A percentile compares a stretch with the other conserved stretches of the same genome.
phyloP scores from a whole-genome alignment of 2,888 invertebrate species.

The Exocentrus adspersus region DNA sequence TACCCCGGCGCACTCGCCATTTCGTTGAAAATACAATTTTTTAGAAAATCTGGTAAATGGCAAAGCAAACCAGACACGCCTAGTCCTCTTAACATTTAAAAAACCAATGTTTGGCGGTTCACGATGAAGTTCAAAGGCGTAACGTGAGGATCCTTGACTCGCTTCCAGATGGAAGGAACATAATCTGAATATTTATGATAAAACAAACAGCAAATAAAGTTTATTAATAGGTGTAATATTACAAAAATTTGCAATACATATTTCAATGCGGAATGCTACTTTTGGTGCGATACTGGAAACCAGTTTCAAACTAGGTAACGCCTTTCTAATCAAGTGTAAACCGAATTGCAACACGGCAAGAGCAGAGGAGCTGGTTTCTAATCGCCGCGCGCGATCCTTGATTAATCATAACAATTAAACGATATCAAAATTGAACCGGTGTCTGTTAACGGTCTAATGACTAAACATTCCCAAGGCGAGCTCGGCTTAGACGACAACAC shows the following conservation, averaged over 20 bases:
- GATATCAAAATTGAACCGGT: neutral
- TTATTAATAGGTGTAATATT: conserved; percentile 12
- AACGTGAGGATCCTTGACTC: conserved; percentile 29
- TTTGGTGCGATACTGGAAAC: neutral
- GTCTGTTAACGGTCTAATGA: conserved; percentile 3
- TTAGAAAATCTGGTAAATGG: too few species aligned
- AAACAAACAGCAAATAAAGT: conserved; percentile 26
- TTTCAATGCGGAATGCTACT: too few species aligned
- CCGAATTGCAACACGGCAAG: neutral
- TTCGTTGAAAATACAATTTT: too few species aligned
- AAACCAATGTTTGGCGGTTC: conserved; percentile 8
- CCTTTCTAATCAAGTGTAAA: too few species aligned
- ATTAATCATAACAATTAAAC: conserved; percentile 11
- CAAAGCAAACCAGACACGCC: too few species aligned
- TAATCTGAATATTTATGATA: conserved; percentile 26
- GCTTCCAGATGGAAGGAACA: conserved; percentile 30
- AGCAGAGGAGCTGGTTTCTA: neutral
- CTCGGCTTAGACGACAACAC: too few species aligned
- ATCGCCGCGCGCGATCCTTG: neutral
- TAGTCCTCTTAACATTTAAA: conserved; percentile 10
- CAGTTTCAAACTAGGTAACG: neutral
- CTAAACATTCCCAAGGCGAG: neutral
- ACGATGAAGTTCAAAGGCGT: conserved; percentile 29
- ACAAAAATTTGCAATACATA: too few species aligned
- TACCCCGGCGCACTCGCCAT: too few species aligned